phyloP scores from a whole-genome alignment of 1,140 invertebrate species.

The Drosophila serrata region DNA sequence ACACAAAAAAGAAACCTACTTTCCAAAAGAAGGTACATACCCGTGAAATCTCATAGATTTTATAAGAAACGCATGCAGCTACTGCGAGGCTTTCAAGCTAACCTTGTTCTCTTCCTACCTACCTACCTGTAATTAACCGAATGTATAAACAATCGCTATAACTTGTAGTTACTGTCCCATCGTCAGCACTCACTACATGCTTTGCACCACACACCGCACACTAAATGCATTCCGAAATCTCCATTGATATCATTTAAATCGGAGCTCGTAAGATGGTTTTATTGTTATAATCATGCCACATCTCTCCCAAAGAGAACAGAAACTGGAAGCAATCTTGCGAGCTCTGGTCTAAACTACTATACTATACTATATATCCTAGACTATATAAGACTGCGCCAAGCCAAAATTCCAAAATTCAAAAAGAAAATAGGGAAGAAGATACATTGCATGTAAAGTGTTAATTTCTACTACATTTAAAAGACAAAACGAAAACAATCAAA shows the following conservation, averaged over 20 bases:
- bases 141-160: slow-evolving; percentile 24
- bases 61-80: slow-evolving; percentile 61
- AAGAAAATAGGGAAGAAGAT: neutral
- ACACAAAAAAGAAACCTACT: neutral
- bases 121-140: slow-evolving; percentile 37
- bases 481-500: slow-evolving; percentile 35
- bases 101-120: neutral
- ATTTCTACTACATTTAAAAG: slow-evolving; percentile 23
- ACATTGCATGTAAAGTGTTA: slow-evolving; percentile 26
- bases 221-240: slow-evolving; percentile 13
- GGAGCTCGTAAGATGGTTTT: neutral
- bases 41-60: slow-evolving; percentile 42
- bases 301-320: neutral
- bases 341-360: neutral
- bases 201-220: slow-evolving; percentile 19
- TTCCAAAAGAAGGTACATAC: slow-evolving; percentile 2
- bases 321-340: neutral
- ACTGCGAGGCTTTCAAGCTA: slow-evolving; percentile 55
- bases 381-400: slow-evolving; percentile 45
- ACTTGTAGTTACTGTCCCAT: slow-evolving; percentile 12
- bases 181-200: slow-evolving; percentile 12
- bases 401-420: slow-evolving; percentile 26
- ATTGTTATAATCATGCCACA: neutral
- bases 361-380: slow-evolving; percentile 28
- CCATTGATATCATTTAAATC: slow-evolving; percentile 10